Evolutionary conservation across 2,113 vertebrate species (phyloP), one percentile per base, ranked within the genome.

Genomic region (Periophthalmodon schlosseri): DNA sequence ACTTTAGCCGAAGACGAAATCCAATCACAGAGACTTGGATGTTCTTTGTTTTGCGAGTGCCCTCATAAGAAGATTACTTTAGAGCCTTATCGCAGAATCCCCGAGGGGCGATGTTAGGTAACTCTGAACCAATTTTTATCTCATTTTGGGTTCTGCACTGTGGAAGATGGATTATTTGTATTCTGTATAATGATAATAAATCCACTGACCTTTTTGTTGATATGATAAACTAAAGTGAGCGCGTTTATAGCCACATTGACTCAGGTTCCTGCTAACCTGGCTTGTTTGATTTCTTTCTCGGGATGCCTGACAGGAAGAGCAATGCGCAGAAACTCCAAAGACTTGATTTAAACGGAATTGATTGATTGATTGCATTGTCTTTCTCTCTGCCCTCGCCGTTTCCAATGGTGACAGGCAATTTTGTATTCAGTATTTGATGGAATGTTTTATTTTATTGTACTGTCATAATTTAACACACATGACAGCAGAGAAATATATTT

Each of bases 91-190:
- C 77, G 74, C 80, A 65, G 79, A 79, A 86, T 89, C 89, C 90
- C 85, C 66, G 66, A 82, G 85, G 88, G 86, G 72, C 68, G 79
- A 86, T 79, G 78, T 87, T 82, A 84, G 89, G 90, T 90, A 88
- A 93, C 90, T 92, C 91, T 93, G 86, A 93, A 93, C 72, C 86
- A 80, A 77, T 87, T 88, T 83, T 88, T 87, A 89, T 88, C 82
- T 92, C 74, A 80, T 85, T 87, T 73, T 77, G 18, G 80, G 67
- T 84, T 90, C 91, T 91, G 83, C 87, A 89, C 89, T 81, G 78
- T 80, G 60, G 72, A 84, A 81, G 81, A 89, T 74, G 88, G 82
- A 87, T 83, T 70, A 87, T 65, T 91, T 76, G 77, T 85, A 87
- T 80, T 87, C 83, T 33, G 88, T 80, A 87, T 80, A 79, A 78